Evolutionary conservation across 2,797 vertebrate genomes (phyloP).

Genomic region (Monodelphis domestica): DNA sequence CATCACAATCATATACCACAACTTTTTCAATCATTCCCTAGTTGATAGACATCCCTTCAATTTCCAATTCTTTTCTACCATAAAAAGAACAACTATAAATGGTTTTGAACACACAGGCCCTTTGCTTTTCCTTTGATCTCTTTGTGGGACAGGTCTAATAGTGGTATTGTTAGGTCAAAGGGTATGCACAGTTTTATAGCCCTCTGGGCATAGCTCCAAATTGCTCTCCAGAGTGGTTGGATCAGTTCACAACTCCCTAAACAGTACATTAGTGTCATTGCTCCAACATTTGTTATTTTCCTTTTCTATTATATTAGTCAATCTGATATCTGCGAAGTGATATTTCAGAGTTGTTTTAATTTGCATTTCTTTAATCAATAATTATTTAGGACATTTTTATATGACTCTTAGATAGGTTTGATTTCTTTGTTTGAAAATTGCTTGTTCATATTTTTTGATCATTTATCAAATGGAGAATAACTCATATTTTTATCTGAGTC

Average conservation of each 20-base stretch:
- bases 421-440: not conserved
- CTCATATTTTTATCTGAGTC: not conserved
- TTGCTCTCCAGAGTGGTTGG: not conserved
- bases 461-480: not conserved
- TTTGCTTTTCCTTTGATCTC: not conserved
- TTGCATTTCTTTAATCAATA: not conserved
- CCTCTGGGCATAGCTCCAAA: not conserved
- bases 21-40: not conserved
- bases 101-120: not conserved
- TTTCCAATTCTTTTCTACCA: not conserved
- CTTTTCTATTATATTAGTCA: not conserved
- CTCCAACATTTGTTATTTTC: not conserved
- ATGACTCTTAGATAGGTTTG: not conserved
- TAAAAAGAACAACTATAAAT: not conserved
- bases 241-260: not conserved
- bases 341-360: not conserved
- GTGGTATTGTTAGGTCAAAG: not conserved
- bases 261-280: not conserved
- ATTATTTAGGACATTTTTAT: not conserved
- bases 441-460: not conserved
- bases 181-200: not conserved
- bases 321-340: not conserved
- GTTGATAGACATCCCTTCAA: not conserved
- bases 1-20: not conserved
- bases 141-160: not conserved